Conservation (phyloP, 2,888 invertebrate genomes). For the Agelastica alni region DNA sequence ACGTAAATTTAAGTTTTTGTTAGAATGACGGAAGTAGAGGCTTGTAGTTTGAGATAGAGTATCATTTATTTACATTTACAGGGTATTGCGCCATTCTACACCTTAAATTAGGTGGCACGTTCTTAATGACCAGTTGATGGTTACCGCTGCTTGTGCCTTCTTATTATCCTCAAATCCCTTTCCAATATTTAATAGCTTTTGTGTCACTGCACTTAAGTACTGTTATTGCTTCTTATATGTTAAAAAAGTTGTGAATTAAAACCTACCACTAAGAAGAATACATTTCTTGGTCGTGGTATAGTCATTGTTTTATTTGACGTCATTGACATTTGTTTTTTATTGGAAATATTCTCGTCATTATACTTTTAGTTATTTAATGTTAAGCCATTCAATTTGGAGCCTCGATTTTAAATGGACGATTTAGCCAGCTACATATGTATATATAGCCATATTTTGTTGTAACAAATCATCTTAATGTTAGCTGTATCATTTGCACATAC, state of each 20-base stretch:
- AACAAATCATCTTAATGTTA: slow-evolving; percentile 51
- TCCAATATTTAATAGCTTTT: slow-evolving; percentile 49
- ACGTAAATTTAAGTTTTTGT: slow-evolving; percentile 2
- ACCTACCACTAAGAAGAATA: slow-evolving; percentile 21
- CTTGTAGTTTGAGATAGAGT: slow-evolving; percentile 34
- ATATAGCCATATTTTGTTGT: slow-evolving; percentile 54
- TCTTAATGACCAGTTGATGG: slow-evolving; percentile 41
- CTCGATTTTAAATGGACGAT: slow-evolving; percentile 54
- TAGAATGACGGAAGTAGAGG: slow-evolving; percentile 19
- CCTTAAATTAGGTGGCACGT: slow-evolving; percentile 43
- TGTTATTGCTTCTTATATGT: slow-evolving; percentile 46
- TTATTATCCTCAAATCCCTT: slow-evolving; percentile 49
- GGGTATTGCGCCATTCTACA: slow-evolving; percentile 52
- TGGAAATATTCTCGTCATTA: slow-evolving; percentile 39
- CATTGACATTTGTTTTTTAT: slow-evolving; percentile 41
- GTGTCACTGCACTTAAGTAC: slow-evolving; percentile 51
- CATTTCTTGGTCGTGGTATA: slow-evolving; percentile 25
- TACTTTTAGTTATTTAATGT: slow-evolving; percentile 49
- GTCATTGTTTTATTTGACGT: slow-evolving; percentile 41
- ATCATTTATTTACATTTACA: slow-evolving; percentile 44
- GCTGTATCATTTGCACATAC: slow-evolving; percentile 43
- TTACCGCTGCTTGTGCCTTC: slow-evolving; percentile 57
- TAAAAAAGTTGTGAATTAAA: slow-evolving; percentile 29
- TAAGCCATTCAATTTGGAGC: slow-evolving; percentile 44
- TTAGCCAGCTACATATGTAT: slow-evolving; percentile 54